These are phyloP conservation scores for Pitta sordida DNA, from an alignment of 2,113 vertebrate species.

Conservation along the genomic window DNA sequence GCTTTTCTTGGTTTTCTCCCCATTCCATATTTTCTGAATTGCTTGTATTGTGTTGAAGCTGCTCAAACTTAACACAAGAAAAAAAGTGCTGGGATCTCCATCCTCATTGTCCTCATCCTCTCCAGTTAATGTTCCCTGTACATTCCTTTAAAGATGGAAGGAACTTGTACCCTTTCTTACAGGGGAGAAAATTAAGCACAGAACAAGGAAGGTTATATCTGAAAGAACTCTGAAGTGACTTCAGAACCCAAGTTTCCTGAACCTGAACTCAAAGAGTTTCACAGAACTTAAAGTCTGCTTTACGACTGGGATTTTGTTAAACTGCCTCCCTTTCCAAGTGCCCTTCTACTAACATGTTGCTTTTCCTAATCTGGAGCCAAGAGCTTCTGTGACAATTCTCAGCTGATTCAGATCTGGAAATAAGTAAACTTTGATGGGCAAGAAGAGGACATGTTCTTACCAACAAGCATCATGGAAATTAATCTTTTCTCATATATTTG, in stretches of 20 bases:
- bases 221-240: background rate
- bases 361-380: background rate
- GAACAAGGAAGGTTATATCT: background rate
- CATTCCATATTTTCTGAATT: background rate
- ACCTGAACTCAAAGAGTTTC: too few species aligned
- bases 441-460: background rate
- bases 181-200: background rate
- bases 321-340: background rate
- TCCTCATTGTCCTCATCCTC: background rate
- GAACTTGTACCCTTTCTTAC: background rate
- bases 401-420: background rate
- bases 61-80: accelerated
- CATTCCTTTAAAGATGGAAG: background rate
- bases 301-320: background rate
- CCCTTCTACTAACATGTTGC: background rate
- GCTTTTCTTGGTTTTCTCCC: background rate
- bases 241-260: background rate
- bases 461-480: background rate
- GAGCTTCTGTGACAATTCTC: background rate
- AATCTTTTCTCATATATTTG: background rate
- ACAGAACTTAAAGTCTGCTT: background rate
- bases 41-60: background rate
- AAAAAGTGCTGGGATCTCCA: background rate
- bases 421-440: background rate
- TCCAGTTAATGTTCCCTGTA: background rate